Evolutionary conservation across 30 jellyfish, hydroid and myxozoan species (phyloP).

Genomic region (Aurelia coerulea): DNA sequence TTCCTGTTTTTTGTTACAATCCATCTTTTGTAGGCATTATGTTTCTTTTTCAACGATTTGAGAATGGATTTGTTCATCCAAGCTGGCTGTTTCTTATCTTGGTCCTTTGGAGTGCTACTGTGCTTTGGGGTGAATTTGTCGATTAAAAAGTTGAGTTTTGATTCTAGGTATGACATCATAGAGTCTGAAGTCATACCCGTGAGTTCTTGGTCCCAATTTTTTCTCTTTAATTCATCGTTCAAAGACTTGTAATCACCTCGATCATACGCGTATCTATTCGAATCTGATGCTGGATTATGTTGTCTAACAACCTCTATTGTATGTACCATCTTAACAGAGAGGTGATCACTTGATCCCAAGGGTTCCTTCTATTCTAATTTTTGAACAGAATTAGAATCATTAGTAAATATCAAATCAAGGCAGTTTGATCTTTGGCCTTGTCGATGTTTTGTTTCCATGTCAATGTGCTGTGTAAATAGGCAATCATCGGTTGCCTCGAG

Average conservation of each 20-base stretch:
- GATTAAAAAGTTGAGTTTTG: too few species aligned
- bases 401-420: slow-evolving; percentile 16
- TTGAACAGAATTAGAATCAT: slow-evolving; percentile 20
- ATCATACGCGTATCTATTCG: too few species aligned
- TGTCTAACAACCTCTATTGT: slow-evolving; percentile 3
- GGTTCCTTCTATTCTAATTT: slow-evolving; percentile 22
- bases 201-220: slow-evolving; percentile 22
- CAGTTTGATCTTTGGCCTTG: slow-evolving; percentile 26
- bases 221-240: slow-evolving; percentile 25
- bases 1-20: too few species aligned
- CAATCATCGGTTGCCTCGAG: too few species aligned
- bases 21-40: too few species aligned
- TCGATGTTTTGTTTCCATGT: too few species aligned
- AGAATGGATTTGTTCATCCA: too few species aligned
- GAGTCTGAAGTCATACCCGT: neutral
- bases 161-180: neutral
- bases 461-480: too few species aligned
- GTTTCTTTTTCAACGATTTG: too few species aligned
- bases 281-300: neutral
- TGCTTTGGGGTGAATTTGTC: too few species aligned
- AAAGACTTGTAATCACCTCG: neutral
- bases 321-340: slow-evolving; percentile 19
- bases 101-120: too few species aligned
- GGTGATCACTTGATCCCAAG: slow-evolving; percentile 40
- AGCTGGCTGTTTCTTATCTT: too few species aligned